phyloP scores from a whole-genome alignment of 1,140 invertebrate species.

The Wiebesia pumilae region DNA sequence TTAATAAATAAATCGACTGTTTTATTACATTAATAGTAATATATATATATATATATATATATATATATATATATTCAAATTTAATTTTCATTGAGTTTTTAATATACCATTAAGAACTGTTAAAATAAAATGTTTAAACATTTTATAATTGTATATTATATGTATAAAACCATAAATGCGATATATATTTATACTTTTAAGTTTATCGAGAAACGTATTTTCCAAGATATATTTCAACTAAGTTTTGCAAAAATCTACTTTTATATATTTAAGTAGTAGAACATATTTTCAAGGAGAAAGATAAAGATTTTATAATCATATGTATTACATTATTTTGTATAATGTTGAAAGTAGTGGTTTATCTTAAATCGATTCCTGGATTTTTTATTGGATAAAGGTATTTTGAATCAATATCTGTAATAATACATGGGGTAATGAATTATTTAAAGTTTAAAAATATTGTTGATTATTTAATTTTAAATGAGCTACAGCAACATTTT shows the following conservation, averaged over 20 bases:
- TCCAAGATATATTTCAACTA: neutral
- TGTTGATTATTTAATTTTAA: neutral
- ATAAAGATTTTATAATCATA: slow-evolving; percentile 13
- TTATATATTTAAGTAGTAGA: neutral
- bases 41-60: too few relatives aligned
- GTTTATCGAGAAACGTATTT: neutral
- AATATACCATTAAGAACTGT: neutral
- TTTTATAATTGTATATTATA: neutral
- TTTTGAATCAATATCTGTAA: neutral
- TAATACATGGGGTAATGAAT: neutral
- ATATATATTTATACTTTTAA: neutral
- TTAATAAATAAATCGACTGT: slow-evolving; percentile 29
- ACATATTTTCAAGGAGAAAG: neutral
- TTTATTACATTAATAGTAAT: slow-evolving; percentile 8
- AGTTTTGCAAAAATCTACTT: neutral
- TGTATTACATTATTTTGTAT: neutral
- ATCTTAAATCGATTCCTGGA: neutral
- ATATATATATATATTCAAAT: neutral
- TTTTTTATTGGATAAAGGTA: too few relatives aligned
- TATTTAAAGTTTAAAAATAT: neutral
- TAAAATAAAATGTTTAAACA: neutral
- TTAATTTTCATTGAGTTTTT: neutral
- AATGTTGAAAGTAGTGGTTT: neutral
- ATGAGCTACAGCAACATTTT: neutral
- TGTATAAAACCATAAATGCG: neutral